Conservation (phyloP, 1,140 invertebrate species). For the Galendromus occidentalis region DNA sequence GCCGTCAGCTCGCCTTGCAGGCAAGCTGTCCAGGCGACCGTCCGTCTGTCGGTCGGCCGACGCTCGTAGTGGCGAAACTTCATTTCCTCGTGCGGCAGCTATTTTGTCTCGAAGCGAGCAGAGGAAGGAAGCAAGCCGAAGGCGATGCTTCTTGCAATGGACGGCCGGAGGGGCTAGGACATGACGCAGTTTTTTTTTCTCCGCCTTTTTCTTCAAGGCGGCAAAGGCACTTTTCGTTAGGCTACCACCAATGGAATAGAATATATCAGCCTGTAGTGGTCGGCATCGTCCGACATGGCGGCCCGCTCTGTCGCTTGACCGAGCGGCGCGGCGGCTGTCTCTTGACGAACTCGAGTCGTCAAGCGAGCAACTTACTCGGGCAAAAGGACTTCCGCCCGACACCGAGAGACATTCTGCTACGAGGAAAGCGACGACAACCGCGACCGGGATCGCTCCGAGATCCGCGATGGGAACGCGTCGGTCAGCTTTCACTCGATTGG, state of each 20-base stretch:
- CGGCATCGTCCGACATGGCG: background rate
- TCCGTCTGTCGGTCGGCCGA: too few species aligned
- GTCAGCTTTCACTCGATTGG: too few species aligned
- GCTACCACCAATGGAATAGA: background rate
- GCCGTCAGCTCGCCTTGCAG: background rate
- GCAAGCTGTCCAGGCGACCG: background rate
- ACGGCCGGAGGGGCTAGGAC: background rate
- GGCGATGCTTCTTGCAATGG: conserved; percentile 1
- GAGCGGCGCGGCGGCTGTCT: too few species aligned
- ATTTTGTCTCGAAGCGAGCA: background rate
- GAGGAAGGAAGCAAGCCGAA: background rate
- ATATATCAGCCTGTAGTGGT: conserved; percentile 10
- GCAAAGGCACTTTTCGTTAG: background rate
- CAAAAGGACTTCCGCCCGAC: conserved; percentile 2
- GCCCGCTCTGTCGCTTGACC: background rate
- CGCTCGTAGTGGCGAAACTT: background rate
- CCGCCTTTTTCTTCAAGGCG: background rate
- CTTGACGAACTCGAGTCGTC: too few species aligned
- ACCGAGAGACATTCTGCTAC: background rate
- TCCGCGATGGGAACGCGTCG: too few species aligned
- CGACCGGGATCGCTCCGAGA: too few species aligned
- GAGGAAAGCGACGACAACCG: too few species aligned
- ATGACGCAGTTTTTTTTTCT: background rate
- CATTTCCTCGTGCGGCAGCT: conserved; percentile 6
- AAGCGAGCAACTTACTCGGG: too few species aligned